Evolutionary conservation across 1,140 invertebrate genomes (phyloP), one percentile per base, ranked within the genome.

Genomic region (Drosophila sproati): DNA sequence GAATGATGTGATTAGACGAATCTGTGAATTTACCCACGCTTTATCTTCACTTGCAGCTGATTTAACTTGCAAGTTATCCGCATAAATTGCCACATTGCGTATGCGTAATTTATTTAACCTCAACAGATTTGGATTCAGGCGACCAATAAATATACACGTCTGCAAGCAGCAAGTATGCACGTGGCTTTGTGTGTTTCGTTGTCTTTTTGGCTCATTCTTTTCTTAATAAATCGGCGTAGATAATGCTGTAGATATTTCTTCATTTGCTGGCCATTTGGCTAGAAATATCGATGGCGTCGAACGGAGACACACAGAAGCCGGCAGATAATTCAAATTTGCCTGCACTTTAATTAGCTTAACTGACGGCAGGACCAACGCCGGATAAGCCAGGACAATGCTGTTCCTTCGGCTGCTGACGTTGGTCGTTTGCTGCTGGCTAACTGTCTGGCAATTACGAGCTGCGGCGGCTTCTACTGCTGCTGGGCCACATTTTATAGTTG

Each of bases 331-430:
- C 85, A 83, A 78, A 88, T 89, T 89, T 80, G 83, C 52, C 63
- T 89, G 73, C 85, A 89, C 85, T 83, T 89, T 80, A 88, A 89
- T 88, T 89, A 89, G 77, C 80, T 88, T 68, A 77, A 69, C 69
- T 76, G 64, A 43, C 62, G n/a, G 66, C 60, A 47, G 50, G 48
- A 43, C 39, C 34, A 57, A 28, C 6, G 50, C 52, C 31, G 71
- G 50, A 54, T 54, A 59, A 51, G 28, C 5, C 47, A 63, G 52
- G 12, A 67, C 72, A 64, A 48, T 45, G 51, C 31, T 50, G 35
- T 61, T 73, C 63, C 67, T 71, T 74, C 47, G 47, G 20, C 20
- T 57, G 52, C 69, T 77, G 77, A 73, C 76, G 78, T 55, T 78
- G 69, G 45, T 76, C 76, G 79, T 78, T 83, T 76, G 69, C 64